phyloP scores from a whole-genome alignment of 2,888 invertebrate species.

The Watsonalla cultraria region DNA sequence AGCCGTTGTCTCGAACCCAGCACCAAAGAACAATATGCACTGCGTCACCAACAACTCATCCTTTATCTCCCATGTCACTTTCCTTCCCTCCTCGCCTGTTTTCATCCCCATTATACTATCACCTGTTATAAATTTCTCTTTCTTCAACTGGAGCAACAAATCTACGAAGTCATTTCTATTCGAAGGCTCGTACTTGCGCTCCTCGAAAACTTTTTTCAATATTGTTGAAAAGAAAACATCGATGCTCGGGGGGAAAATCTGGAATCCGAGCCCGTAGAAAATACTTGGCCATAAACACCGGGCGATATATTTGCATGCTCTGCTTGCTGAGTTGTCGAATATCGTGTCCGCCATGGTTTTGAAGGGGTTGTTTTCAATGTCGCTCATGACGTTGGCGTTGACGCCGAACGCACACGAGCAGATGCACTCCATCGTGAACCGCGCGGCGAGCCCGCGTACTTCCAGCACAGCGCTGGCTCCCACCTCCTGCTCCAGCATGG shows the following conservation, averaged over 20 bases:
- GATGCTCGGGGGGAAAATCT: constrained; percentile 27
- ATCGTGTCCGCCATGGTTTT: constrained; percentile 31
- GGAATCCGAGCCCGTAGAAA: constrained; percentile 43
- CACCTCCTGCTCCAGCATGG: constrained; percentile 30
- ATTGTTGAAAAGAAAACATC: constrained; percentile 35
- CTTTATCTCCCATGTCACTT: constrained; percentile 32
- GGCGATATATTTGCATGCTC: constrained; percentile 28
- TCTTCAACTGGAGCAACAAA: constrained; percentile 34
- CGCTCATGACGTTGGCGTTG: constrained; percentile 39
- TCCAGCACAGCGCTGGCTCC: constrained; percentile 24
- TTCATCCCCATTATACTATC: constrained; percentile 34
- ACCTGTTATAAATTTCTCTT: constrained; percentile 28
- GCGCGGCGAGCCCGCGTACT: constrained; percentile 28
- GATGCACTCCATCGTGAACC: constrained; percentile 52
- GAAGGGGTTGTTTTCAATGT: constrained; percentile 33
- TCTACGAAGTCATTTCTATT: constrained; percentile 44
- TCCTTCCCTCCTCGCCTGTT: constrained; percentile 16
- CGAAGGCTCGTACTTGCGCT: constrained; percentile 27
- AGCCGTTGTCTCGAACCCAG: constrained; percentile 48
- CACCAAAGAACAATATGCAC: constrained; percentile 63
- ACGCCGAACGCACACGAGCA: constrained; percentile 51
- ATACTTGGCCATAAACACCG: constrained; percentile 46
- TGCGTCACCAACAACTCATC: constrained; percentile 68
- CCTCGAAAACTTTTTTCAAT: constrained; percentile 28
- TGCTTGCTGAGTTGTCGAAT: constrained; percentile 26